Conservation (phyloP, 2,888 invertebrate species). For the Fragum whitleyi region DNA sequence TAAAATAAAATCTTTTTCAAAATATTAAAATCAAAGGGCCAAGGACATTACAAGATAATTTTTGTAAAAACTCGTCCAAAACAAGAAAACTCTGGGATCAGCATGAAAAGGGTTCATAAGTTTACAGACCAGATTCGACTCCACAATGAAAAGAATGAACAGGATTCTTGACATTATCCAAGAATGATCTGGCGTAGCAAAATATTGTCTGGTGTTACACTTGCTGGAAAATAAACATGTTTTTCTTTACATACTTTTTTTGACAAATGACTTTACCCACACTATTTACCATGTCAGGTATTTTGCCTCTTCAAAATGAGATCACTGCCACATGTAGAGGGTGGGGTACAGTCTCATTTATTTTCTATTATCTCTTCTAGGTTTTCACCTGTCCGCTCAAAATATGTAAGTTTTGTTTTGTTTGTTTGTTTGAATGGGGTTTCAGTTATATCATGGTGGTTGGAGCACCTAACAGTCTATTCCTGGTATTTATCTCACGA, state of each 20-base stretch:
- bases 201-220: conserved; percentile 24
- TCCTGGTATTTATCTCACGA: no score
- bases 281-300: conserved; percentile 15
- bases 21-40: no score
- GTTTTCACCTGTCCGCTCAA: not conserved
- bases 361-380: not conserved
- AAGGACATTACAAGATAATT: no score
- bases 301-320: not conserved
- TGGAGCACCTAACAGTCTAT: no score
- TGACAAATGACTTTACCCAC: conserved; percentile 27
- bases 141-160: not conserved
- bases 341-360: not conserved
- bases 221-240: conserved; percentile 29
- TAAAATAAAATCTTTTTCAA: no score
- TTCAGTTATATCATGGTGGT: no score
- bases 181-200: conserved; percentile 5
- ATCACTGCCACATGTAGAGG: conserved; percentile 20
- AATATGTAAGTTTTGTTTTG: no score
- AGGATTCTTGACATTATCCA: not conserved
- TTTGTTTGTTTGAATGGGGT: no score
- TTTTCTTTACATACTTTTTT: conserved; percentile 23
- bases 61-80: no score
- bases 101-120: no score
- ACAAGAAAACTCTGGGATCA: no score
- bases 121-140: not conserved